Conservation (phyloP, 1,140 invertebrate species). For the Drosophila auraria region DNA sequence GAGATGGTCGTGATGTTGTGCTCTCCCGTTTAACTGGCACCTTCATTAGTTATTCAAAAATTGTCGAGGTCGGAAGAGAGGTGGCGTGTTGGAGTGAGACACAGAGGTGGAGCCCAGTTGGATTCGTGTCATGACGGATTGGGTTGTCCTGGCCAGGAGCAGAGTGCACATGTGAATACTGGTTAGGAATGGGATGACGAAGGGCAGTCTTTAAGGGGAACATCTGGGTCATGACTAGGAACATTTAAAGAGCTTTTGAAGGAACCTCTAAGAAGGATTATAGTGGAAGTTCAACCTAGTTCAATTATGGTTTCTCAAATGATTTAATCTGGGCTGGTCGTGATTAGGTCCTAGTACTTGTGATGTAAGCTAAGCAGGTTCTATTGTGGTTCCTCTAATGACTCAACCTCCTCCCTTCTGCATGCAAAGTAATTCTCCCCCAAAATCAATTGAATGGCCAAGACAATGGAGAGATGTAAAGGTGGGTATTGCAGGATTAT, state of each 20-base stretch:
- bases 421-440: not conserved
- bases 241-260: constrained; percentile 14
- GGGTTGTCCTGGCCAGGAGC: constrained; percentile 38
- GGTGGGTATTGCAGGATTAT: not conserved
- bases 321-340: not conserved
- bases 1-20: constrained; percentile 24
- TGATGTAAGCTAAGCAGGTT: not conserved
- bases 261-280: not conserved
- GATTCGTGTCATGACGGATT: constrained; percentile 67
- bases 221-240: not conserved
- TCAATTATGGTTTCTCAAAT: not conserved
- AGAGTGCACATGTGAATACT: constrained; percentile 60
- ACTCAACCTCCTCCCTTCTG: not conserved
- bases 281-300: not conserved
- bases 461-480: constrained; percentile 27
- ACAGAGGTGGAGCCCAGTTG: constrained; percentile 59
- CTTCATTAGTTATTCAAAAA: constrained; percentile 83
- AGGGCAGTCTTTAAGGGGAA: constrained; percentile 26
- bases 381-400: not conserved
- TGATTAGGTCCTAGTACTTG: not conserved
- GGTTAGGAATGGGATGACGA: not conserved
- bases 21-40: constrained; percentile 68
- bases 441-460: constrained; percentile 14
- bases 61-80: constrained; percentile 52
- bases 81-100: not conserved